Evolutionary conservation across 2,113 vertebrate genomes (phyloP).

Genomic region (Sebastes fasciatus): DNA sequence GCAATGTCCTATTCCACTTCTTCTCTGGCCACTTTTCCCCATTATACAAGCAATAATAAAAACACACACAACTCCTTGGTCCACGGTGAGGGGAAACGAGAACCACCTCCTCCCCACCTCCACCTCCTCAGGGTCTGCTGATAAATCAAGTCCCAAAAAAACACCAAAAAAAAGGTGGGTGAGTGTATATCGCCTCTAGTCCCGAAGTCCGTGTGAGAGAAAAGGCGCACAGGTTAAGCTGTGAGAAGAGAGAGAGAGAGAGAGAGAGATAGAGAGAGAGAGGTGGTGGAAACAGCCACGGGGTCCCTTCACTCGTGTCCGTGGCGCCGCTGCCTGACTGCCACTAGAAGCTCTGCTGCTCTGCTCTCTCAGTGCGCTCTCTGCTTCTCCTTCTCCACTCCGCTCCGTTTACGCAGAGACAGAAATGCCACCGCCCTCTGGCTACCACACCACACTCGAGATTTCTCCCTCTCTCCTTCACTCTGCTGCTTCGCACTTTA

Average conservation of each 20-base stretch:
- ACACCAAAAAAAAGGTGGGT: conserved; percentile 8
- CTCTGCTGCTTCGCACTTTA: not conserved
- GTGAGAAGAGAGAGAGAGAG: conserved; percentile 4
- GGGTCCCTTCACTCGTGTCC: conserved; percentile 70
- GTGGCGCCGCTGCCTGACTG: conserved; percentile 51
- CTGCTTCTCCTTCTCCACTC: conserved; percentile 43
- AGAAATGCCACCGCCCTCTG: conserved; percentile 83
- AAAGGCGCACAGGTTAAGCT: conserved; percentile 47
- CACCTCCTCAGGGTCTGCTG: conserved; percentile 29
- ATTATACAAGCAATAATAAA: conserved; percentile 76
- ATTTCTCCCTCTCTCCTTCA: conserved; percentile 24
- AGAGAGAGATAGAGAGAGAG: not conserved
- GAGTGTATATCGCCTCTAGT: conserved; percentile 25
- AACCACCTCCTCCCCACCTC: not conserved
- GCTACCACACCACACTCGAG: conserved; percentile 52
- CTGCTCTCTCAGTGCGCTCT: conserved; percentile 53
- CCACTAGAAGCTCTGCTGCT: conserved; percentile 55
- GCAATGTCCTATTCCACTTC: conserved; percentile 87
- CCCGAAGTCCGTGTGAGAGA: conserved; percentile 38
- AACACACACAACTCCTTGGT: conserved; percentile 66
- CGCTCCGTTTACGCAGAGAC: conserved; percentile 72
- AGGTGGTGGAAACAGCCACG: conserved; percentile 52
- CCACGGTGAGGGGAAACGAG: conserved; percentile 41
- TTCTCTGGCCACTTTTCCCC: conserved; percentile 89
- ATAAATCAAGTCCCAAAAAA: conserved; percentile 41